Base-by-base conservation (phyloP, 2,888 invertebrate genomes). In the Isoperla grammatica region DNA sequence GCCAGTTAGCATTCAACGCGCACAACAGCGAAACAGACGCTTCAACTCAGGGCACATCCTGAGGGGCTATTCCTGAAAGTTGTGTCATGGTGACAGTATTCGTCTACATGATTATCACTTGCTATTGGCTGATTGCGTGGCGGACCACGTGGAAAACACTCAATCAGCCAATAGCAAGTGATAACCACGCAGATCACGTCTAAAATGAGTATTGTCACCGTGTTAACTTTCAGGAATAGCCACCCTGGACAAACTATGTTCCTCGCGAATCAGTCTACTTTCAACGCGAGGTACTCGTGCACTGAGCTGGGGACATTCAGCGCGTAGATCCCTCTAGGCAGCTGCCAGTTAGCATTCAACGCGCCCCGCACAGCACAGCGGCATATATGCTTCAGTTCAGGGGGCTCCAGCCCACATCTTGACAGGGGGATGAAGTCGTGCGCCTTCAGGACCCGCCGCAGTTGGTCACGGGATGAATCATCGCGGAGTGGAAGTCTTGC, bases 321-420 rank as follows among this genome's bases (percentile, higher is more conserved):
- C 17, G 79, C 79, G 65, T 80, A 78, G 64, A 90, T 88, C 12
- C 90, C 90, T 65, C 83, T 79, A 0, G 91, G 91, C 43, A 92
- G 71, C 66, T 86, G 84, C 73, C 85, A 87, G 69, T 86, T 87
- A 37, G 77, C 68, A 77, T 86, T 83, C 50, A 92, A 73, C 58
- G 75, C 71, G 48, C 84, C 75, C 61, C 91, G 79, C 46, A 91
- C 81, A 19, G 75, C 75, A 71, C 89, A 90, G 64, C 90, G 79
- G 67, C 87, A 85, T 2, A 91, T 73, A 72, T 91, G 90, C 65
- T 86, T 87, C 59, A 92, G 74, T 66, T 87, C 85, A n/a, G 85
- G 81, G 1, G 87, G 85, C 61, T 71, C 71, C 5, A 82, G 64
- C 1, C 85, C 84, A 71, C 83, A 84, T 59, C 85, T 76, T 2